Conservation (phyloP, 1,140 invertebrate species). For the Octopus sinensis region DNA sequence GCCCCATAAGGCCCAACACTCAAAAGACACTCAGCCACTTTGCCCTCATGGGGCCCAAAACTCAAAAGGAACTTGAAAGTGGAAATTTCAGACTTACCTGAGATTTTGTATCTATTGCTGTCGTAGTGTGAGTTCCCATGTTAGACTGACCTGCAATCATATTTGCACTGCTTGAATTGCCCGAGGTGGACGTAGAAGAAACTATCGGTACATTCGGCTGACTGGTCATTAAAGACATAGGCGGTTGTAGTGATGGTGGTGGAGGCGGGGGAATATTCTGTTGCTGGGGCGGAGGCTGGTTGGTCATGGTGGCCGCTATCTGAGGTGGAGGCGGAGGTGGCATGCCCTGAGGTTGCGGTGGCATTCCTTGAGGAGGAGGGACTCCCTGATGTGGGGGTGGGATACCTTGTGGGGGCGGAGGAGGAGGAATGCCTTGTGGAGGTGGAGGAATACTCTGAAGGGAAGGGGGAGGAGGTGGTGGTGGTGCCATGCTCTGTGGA, state of each 20-base stretch:
- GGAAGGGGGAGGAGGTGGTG: conserved; percentile 3
- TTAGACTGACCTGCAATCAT: too few relatives aligned
- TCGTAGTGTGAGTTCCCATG: too few relatives aligned
- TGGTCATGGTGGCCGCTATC: neutral
- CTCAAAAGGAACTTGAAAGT: too few relatives aligned
- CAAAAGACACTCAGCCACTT: too few relatives aligned
- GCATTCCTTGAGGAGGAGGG: conserved; percentile 17
- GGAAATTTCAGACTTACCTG: too few relatives aligned
- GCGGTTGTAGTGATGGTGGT: conserved; percentile 11
- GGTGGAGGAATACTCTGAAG: neutral
- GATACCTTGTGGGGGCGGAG: conserved; percentile 13
- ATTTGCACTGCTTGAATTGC: too few relatives aligned
- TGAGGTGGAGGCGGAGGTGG: neutral
- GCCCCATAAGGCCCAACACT: too few relatives aligned
- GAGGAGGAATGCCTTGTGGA: neutral
- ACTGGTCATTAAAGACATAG: neutral
- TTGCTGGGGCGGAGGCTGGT: neutral
- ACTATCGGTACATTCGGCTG: neutral
- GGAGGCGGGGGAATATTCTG: conserved; percentile 8
- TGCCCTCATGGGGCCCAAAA: too few relatives aligned
- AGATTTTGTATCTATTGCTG: too few relatives aligned
- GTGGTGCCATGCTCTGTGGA: neutral
- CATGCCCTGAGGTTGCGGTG: conserved; percentile 14
- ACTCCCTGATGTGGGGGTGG: conserved; percentile 18
- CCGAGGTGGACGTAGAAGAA: conserved; percentile 4